Base-by-base conservation (phyloP, 2,888 invertebrate genomes). In the Heliconius aoede region DNA sequence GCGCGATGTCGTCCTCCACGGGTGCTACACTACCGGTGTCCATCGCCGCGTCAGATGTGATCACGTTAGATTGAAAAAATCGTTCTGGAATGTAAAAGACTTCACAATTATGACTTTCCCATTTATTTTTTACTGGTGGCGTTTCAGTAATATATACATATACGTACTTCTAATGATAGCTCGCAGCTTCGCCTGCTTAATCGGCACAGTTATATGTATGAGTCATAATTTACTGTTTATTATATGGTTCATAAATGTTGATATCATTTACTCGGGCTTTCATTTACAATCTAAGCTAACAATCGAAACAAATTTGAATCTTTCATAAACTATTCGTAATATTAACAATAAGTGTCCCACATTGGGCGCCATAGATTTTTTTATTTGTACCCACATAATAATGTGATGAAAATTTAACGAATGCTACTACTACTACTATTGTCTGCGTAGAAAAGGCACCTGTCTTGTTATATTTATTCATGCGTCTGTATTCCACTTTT, bases 21-120 rank as follows among this genome's bases (percentile, higher is more conserved):
- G 86, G 87, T 2, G 87, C 89, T 74, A 89, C 90, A 21, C 83
- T 86, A 51, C 87, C 88, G 74, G 93, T 95, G 88, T 95, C 95
- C 94, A 95, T 95, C 62, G 95, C 95, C 75, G 95, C 91, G 80
- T 96, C 96, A 2, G 94, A 92, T 61, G 95, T 95, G 75, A 95
- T 94, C 84, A 95, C 95, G 84, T 93, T 94, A 62, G 95, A 95
- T 91, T 96, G 96, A 90, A 96, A 96, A 92, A 96, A 96, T 76
- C 96, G 94, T 87, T 96, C 96, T 94, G 95, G 78, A 85, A 81
- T 81, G 81, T 81, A 81, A 79, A 81, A 81, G 76, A 81, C 81
- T 80, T 81, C 78, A 77, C 76, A 74, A 80, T 80, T 81, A 81
- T 80, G 79, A 80, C 80, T 80, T 78, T 80, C 74, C 79, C 77